Evolutionary conservation across 2,888 invertebrate species (phyloP).

Genomic region (Cerastis rubricosa): DNA sequence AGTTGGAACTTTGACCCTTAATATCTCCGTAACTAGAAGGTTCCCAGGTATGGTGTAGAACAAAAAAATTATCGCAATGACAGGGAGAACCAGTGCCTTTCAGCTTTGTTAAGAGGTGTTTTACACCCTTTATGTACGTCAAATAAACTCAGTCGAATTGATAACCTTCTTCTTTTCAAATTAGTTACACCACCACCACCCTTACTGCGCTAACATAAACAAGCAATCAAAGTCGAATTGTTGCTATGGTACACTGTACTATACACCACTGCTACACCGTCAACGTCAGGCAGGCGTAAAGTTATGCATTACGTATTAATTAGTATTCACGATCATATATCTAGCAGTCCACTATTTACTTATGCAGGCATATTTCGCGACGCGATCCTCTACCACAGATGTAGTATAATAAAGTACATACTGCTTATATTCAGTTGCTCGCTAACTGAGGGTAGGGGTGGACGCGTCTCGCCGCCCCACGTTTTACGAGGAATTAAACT

Average conservation of each 20-base stretch:
- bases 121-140: too few species aligned
- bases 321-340: slow-evolving; percentile 42
- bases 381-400: slow-evolving; percentile 26
- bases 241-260: background rate
- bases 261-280: background rate
- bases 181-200: background rate
- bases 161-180: background rate
- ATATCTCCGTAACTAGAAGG: too few species aligned
- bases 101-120: too few species aligned
- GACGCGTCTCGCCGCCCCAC: slow-evolving; percentile 44
- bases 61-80: too few species aligned
- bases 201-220: background rate
- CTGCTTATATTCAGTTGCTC: slow-evolving; percentile 50
- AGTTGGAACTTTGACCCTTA: too few species aligned
- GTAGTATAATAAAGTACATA: slow-evolving; percentile 18
- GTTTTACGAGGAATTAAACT: slow-evolving; percentile 43
- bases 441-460: slow-evolving; percentile 43
- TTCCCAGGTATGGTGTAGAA: too few species aligned
- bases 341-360: slow-evolving; percentile 45
- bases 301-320: slow-evolving; percentile 12
- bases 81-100: too few species aligned
- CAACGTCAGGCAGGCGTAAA: background rate
- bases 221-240: background rate
- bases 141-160: background rate
- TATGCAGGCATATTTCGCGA: slow-evolving; percentile 57